Percentiles rank a stretch among this genome's conserved stretches.
These are phyloP conservation scores for Potorous gilbertii DNA, from an alignment of 2,797 vertebrate genomes.

Conservation along the genomic window DNA sequence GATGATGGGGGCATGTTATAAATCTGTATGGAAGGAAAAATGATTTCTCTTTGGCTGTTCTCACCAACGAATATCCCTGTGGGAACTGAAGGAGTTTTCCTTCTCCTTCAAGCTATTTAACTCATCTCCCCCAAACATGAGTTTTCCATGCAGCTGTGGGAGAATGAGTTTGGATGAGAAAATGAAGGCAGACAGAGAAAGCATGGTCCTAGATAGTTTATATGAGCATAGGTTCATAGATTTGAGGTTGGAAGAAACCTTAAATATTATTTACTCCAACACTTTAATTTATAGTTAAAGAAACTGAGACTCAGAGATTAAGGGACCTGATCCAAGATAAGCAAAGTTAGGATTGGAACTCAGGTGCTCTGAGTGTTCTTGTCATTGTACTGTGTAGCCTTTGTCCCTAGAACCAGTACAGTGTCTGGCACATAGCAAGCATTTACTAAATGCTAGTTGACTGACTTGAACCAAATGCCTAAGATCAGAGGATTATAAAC, in stretches of 20 bases:
- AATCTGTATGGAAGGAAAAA: conserved; percentile 65
- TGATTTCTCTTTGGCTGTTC: conserved; percentile 61
- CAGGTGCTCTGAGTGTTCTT: not conserved
- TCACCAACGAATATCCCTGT: conserved; percentile 52
- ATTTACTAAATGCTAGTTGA: not conserved
- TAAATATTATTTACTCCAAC: not conserved
- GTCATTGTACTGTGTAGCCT: not conserved
- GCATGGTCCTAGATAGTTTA: conserved; percentile 6
- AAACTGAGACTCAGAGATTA: not conserved
- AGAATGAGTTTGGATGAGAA: conserved; percentile 36
- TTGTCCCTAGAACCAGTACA: not conserved
- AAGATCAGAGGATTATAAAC: not conserved
- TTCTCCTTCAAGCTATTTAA: conserved; percentile 61
- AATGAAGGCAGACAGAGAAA: conserved; percentile 24
- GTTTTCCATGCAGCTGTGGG: conserved; percentile 47
- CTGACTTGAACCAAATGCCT: not conserved
- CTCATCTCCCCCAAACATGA: conserved; percentile 54
- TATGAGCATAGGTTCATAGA: not conserved
- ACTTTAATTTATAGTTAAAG: conserved; percentile 31
- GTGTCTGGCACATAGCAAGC: not conserved
- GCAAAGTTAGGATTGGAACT: not conserved
- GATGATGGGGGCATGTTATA: conserved; percentile 59
- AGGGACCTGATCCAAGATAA: not conserved
- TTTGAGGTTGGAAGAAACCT: not conserved
- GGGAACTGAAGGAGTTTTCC: conserved; percentile 48